Evolutionary conservation across 2,113 vertebrate species (phyloP), one percentile per base, ranked within the genome.

Genomic region (Aramus guarauna): DNA sequence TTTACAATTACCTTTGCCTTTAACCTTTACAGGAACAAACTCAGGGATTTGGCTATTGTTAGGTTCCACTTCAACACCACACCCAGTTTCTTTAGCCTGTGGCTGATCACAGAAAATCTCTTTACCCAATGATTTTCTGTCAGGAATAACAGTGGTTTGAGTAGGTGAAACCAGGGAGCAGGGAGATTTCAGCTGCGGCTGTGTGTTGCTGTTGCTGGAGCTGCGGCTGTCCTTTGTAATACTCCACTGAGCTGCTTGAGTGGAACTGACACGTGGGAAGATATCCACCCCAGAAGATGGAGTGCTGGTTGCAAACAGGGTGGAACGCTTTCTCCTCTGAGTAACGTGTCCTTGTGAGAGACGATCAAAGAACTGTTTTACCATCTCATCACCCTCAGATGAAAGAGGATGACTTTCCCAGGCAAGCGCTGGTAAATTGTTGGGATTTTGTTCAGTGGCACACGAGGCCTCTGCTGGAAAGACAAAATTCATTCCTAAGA

Each of bases 271-370:
- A 12, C 0, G 6, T 36, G 85, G 64, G 34, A 90, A 85, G 52
- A 50, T 16, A 48, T 34, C 91, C 63, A n/a, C 79, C 37, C 7
- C 84, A 72, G 87, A 63, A 71, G 92, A 96, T 30, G 78, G 90
- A 78, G 81, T 95, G 63, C 95, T 97, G 34, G 95, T 90, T 34
- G 71, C 63, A 96, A 80, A 93, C 3, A 81, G 19, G 11, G 73
- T 81, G 52, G 93, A 97, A 39, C 14, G 43, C 20, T 96, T 98
- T 69, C 74, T 97, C 48, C 98, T 95, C 76, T 86, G 68, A 36
- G 97, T 98, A 50, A 98, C 1, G 0, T 96, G 85, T 26, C 79
- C 92, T 74, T 93, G 66, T n/a, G 94, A 84, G n/a, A 92, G 53
- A 60, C 73, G 62, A 71, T 92, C 63, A 37, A 55, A 71, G 15